Evolutionary conservation across 1,140 invertebrate genomes (phyloP).

Genomic region (Cyrtorhinus lividipennis): DNA sequence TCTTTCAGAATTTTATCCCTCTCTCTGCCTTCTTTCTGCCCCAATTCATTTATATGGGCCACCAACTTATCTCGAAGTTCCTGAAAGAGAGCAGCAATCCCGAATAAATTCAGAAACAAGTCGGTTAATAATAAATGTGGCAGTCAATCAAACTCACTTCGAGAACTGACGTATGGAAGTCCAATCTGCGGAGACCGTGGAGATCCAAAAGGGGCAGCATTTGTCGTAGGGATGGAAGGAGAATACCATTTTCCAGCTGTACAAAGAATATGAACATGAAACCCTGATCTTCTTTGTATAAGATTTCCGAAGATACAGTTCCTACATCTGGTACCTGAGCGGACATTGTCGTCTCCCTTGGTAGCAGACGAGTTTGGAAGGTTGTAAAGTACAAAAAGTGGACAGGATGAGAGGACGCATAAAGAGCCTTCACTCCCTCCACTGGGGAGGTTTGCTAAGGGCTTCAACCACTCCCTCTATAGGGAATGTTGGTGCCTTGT

Average conservation of each 20-base stretch:
- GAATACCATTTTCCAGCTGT: constrained; percentile 79
- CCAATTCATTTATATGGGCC: constrained; percentile 75
- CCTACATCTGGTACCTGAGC: too few relatives aligned
- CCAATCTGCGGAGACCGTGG: constrained; percentile 76
- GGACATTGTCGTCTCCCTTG: too few relatives aligned
- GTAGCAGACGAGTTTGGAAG: too few relatives aligned
- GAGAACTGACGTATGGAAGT: constrained; percentile 89
- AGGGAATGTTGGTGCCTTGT: too few relatives aligned
- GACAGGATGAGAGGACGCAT: too few relatives aligned
- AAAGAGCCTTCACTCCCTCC: too few relatives aligned
- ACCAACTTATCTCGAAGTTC: constrained; percentile 81
- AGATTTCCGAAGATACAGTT: too few relatives aligned
- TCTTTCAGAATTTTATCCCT: constrained; percentile 81
- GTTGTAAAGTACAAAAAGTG: too few relatives aligned
- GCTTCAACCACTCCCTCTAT: too few relatives aligned
- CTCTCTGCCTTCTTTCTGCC: constrained; percentile 55
- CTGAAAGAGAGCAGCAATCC: constrained; percentile 29
- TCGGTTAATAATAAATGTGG: constrained; percentile 4
- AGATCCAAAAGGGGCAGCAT: constrained; percentile 89
- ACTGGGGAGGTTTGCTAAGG: too few relatives aligned
- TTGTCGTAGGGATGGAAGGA: constrained; percentile 78
- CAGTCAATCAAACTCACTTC: constrained; percentile 45
- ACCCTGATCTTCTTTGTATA: too few relatives aligned
- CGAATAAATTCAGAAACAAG: background rate
- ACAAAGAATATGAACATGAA: constrained; percentile 26